Percentiles rank a stretch among this genome's conserved stretches.
phyloP scores from a whole-genome alignment of 2,113 vertebrate species.

The Reinhardtius hippoglossoides region DNA sequence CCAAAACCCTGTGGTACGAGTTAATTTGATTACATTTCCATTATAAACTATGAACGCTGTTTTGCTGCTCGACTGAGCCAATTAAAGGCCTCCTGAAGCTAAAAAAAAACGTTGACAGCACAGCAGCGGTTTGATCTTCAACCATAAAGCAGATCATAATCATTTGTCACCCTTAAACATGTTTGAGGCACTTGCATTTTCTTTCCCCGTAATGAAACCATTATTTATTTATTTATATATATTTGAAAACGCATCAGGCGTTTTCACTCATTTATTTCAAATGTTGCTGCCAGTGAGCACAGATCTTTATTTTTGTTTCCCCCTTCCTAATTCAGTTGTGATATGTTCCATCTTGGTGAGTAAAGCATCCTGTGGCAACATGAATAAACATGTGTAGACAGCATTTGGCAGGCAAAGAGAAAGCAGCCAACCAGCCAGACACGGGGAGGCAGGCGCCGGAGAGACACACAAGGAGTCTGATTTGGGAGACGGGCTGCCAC shows the following conservation, averaged over 20 bases:
- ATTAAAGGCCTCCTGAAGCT: constrained; percentile 80
- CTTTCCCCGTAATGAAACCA: constrained; percentile 10
- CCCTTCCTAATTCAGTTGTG: constrained; percentile 41
- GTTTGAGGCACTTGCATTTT: constrained; percentile 14
- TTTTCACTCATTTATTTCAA: constrained; percentile 45
- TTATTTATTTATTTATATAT: background rate
- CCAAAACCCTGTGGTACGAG: constrained; percentile 78
- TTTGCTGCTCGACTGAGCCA: constrained; percentile 79
- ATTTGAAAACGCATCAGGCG: background rate
- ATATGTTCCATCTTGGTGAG: constrained; percentile 62
- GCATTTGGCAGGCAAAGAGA: constrained; percentile 58
- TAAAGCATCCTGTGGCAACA: constrained; percentile 67
- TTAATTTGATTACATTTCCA: constrained; percentile 84
- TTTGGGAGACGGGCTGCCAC: constrained; percentile 70
- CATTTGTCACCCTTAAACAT: constrained; percentile 63
- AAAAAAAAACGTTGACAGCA: constrained; percentile 62
- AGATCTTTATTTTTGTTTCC: too few species aligned
- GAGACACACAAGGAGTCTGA: constrained; percentile 58
- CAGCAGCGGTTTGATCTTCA: constrained; percentile 59
- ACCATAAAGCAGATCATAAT: constrained; percentile 60
- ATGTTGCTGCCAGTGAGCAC: constrained; percentile 23
- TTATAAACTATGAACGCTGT: constrained; percentile 83
- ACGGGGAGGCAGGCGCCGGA: constrained; percentile 43
- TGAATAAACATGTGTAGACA: constrained; percentile 77
- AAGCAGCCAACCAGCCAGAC: constrained; percentile 52